phyloP scores from a whole-genome alignment of 2,113 vertebrate species.

The Pterocles orientalis region DNA sequence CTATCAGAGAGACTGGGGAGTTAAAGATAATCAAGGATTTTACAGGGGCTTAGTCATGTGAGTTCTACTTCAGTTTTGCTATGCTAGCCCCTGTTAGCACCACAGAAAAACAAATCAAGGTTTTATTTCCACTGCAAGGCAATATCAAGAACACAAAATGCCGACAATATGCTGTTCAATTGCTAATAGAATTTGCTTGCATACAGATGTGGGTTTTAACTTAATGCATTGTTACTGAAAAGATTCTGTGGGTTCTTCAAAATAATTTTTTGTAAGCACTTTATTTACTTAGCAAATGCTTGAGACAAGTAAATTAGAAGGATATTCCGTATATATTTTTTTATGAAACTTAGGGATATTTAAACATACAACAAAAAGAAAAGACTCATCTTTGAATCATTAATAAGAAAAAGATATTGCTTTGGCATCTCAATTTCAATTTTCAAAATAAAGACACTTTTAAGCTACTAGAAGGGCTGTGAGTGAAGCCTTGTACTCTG shows the following conservation, averaged over 20 bases:
- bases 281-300: background rate
- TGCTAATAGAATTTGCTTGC: conserved; percentile 13
- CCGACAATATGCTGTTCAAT: background rate
- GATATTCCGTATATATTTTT: background rate
- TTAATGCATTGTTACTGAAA: background rate
- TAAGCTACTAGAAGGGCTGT: background rate
- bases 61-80: conserved; percentile 5
- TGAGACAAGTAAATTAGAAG: background rate
- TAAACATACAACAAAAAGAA: background rate
- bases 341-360: background rate
- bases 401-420: background rate
- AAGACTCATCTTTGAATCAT: background rate
- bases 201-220: background rate
- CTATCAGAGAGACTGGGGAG: background rate
- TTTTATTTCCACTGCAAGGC: conserved; percentile 49
- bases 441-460: background rate
- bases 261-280: background rate
- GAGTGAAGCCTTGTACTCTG: background rate
- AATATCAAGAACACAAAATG: conserved; percentile 9
- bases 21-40: conserved; percentile 6
- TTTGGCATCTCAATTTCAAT: background rate
- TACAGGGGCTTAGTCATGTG: background rate
- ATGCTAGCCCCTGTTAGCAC: background rate
- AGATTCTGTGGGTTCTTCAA: background rate
- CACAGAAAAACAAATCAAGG: conserved; percentile 32